Percentiles rank a stretch among this genome's conserved stretches.
Conservation (phyloP, 2,797 vertebrate species). For the Silurus lanzhouensis region DNA sequence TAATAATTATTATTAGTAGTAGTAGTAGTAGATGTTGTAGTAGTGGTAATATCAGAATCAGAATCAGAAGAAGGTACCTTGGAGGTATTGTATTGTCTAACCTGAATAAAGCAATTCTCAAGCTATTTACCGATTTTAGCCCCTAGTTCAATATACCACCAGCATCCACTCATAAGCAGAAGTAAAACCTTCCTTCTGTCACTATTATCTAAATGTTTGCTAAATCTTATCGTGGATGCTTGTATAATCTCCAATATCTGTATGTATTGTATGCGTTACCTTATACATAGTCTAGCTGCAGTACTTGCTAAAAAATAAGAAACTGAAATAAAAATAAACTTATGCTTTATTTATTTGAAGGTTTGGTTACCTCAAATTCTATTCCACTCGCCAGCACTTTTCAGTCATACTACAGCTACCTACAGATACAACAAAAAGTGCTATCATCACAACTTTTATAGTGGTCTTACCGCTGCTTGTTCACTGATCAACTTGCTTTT, state of each 20-base stretch:
- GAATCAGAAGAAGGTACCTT: background rate
- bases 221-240: background rate
- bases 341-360: background rate
- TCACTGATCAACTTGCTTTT: slow-evolving; percentile 93
- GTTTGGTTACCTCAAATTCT: background rate
- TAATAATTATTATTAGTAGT: background rate
- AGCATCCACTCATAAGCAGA: background rate
- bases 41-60: no score
- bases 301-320: background rate
- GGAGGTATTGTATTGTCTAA: background rate
- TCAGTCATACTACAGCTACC: background rate
- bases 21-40: background rate
- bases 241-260: background rate
- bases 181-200: background rate
- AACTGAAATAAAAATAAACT: background rate
- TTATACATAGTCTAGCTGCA: background rate
- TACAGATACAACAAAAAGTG: background rate
- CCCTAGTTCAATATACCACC: background rate
- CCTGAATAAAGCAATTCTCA: background rate
- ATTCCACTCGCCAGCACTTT: background rate
- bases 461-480: slow-evolving; percentile 89
- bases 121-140: background rate
- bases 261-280: background rate
- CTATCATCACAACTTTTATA: slow-evolving; percentile 2
- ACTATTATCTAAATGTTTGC: background rate